A percentile compares a stretch with the other conserved stretches of the same genome.
These are phyloP conservation scores for Psittacara wagleri DNA, from an alignment of 2,113 vertebrate genomes.

Conservation along the genomic window DNA sequence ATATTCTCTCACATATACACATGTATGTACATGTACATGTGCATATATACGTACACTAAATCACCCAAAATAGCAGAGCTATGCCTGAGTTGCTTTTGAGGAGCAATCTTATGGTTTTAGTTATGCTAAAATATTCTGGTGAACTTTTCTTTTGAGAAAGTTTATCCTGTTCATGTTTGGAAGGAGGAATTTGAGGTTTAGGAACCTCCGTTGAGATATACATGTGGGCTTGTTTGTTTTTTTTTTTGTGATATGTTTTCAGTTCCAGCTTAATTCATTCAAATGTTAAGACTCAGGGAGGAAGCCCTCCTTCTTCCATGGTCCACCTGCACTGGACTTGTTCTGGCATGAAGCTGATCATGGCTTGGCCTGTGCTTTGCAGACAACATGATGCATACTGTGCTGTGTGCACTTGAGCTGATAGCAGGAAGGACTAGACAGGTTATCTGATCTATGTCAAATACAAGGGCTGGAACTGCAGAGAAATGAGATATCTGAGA, in stretches of 20 bases:
- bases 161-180: not conserved
- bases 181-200: not conserved
- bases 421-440: not conserved
- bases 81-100: not conserved
- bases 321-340: not conserved
- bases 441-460: not conserved
- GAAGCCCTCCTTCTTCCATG: not conserved
- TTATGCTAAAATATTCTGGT: not conserved
- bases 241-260: not conserved
- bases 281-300: not conserved
- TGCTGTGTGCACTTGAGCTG: not conserved
- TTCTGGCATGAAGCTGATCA: not conserved
- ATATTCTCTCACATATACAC: not conserved
- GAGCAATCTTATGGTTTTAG: not conserved
- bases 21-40: not conserved
- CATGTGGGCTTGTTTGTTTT: not conserved
- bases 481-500: not conserved
- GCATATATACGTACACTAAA: not conserved
- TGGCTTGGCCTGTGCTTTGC: not conserved
- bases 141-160: not conserved
- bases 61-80: not conserved
- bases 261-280: not conserved
- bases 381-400: not conserved
- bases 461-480: not conserved
- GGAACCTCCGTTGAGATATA: not conserved